phyloP scores from a whole-genome alignment of 1,140 invertebrate genomes.

The Drosophila orosa region DNA sequence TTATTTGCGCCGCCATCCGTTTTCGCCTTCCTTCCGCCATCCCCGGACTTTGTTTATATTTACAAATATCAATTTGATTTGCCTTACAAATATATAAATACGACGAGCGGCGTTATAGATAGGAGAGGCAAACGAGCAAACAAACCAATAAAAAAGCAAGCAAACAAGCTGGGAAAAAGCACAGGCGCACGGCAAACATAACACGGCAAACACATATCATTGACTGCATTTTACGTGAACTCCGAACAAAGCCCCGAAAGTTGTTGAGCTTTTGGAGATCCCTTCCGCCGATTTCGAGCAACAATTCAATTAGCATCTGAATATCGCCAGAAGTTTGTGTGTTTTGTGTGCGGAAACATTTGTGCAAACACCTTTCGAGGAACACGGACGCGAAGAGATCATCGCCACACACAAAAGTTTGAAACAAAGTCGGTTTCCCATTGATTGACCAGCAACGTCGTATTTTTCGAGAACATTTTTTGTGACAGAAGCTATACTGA shows the following conservation, averaged over 20 bases:
- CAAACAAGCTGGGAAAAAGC: slow-evolving; percentile 8
- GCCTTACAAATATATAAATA: slow-evolving; percentile 24
- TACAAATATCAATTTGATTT: slow-evolving; percentile 54
- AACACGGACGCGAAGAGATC: slow-evolving; percentile 3
- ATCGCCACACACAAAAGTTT: slow-evolving; percentile 28
- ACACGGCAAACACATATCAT: slow-evolving; percentile 48
- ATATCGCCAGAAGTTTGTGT: slow-evolving; percentile 22
- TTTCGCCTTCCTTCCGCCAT: neutral
- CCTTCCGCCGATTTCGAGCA: neutral
- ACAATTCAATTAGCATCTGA: slow-evolving; percentile 46
- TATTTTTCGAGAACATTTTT: slow-evolving; percentile 19
- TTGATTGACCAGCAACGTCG: slow-evolving; percentile 1
- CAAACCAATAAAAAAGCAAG: slow-evolving; percentile 9
- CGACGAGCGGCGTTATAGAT: slow-evolving; percentile 21
- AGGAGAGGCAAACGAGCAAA: slow-evolving; percentile 1
- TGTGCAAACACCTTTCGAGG: slow-evolving; percentile 26
- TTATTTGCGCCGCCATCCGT: slow-evolving; percentile 59
- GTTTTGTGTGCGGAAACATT: slow-evolving; percentile 30
- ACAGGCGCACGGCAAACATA: slow-evolving; percentile 16
- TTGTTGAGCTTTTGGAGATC: slow-evolving; percentile 1
- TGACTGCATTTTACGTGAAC: slow-evolving; percentile 39
- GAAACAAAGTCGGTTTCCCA: slow-evolving; percentile 20
- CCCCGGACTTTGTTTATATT: slow-evolving; percentile 56
- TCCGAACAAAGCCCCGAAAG: slow-evolving; percentile 8
- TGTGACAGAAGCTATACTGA: neutral